Evolutionary conservation across 2,888 invertebrate species (phyloP), one percentile per base, ranked within the genome.

Genomic region (Coleophora flavipennella): DNA sequence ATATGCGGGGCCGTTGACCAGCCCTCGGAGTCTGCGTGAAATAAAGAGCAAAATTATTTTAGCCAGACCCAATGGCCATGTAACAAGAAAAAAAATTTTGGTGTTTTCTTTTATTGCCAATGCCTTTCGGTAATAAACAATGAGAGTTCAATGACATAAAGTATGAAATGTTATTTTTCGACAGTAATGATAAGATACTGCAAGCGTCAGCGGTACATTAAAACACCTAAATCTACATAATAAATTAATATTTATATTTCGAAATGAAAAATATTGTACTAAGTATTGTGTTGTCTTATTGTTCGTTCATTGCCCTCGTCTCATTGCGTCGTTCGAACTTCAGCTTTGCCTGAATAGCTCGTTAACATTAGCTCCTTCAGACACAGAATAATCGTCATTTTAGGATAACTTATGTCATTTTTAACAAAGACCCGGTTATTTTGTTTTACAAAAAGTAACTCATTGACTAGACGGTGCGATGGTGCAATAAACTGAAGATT

Each of bases 81-180:
- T 62, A 67, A 61, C 59, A 67, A 67, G 61, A 59, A 48, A 53
- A 41, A 55, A 20, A 20, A 35, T 36, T 29, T 33, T 69, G 64
- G 76, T 78, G 79, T 71, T 70, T 76, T n/a, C 76, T 77, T 72
- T 62, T 65, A 61, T 67, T 65, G 67, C 76, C 73, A 59, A 62
- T 65, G 63, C 74, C 74, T 75, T 56, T 37, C 13, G 28, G 20
- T 35, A 13, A 25, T 20, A 20, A 20, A 20, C 20, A 4, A 4
- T 20, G 20, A 20, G 20, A 4, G 20, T 20, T 20, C 20, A 20
- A 20, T 20, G 20, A 20, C 20, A 20, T 20, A 3, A 20, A 20
- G 6, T 20, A 20, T 20, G 20, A 20, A 20, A 20, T 20, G n/a
- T n/a, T n/a, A n/a, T n/a, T n/a, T n/a, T 36, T 33, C 9, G 31